phyloP scores from a whole-genome alignment of 2,113 vertebrate genomes.

The Cacatua alba region DNA sequence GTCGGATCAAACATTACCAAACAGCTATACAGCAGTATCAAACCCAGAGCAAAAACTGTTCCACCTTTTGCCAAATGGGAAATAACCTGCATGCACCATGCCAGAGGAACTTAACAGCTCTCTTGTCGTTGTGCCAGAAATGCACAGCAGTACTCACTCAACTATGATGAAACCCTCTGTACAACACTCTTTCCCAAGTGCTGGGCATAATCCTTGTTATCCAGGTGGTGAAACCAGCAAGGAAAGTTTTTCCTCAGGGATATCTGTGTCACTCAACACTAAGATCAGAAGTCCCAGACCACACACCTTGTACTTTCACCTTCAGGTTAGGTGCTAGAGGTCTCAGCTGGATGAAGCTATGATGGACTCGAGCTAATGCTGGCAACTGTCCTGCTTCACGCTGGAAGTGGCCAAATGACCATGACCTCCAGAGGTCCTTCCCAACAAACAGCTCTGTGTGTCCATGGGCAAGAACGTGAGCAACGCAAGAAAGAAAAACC shows the following conservation, averaged over 20 bases:
- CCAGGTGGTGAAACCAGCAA: background rate
- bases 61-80: background rate
- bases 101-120: background rate
- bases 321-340: background rate
- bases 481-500: background rate
- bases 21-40: background rate
- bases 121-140: background rate
- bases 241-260: background rate
- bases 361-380: background rate
- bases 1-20: background rate
- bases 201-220: background rate
- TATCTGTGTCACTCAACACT: fast-evolving
- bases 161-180: fast-evolving
- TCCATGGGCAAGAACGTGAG: background rate
- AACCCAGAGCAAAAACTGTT: background rate
- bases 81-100: background rate
- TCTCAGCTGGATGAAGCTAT: background rate
- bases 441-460: background rate
- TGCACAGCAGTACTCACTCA: background rate
- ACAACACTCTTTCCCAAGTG: background rate
- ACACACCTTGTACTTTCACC: background rate
- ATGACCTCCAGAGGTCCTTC: background rate
- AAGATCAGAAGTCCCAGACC: background rate
- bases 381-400: fast-evolving
- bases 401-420: fast-evolving